A percentile compares a stretch with the other conserved stretches of the same genome.
Evolutionary conservation across 2,113 vertebrate species (phyloP).

Genomic region (Chaetodon trifascialis): DNA sequence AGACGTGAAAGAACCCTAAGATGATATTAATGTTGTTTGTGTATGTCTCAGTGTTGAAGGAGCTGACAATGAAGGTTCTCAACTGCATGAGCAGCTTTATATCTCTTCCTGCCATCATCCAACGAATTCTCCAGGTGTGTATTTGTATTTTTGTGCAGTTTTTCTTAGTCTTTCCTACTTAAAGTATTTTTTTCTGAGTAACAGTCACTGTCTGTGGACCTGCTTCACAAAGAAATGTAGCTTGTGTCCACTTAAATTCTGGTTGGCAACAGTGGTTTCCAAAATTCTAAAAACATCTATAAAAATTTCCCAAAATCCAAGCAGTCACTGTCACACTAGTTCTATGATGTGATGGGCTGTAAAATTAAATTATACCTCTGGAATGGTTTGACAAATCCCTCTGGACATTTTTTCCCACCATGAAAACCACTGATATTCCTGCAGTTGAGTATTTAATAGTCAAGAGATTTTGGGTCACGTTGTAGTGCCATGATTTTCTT

Average conservation of each 20-base stretch:
- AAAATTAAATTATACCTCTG: neutral
- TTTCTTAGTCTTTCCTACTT: neutral
- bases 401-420: neutral
- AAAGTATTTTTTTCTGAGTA: neutral
- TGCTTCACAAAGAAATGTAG: too few species aligned
- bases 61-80: conserved; percentile 95
- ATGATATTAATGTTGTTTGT: conserved; percentile 8
- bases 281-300: too few species aligned
- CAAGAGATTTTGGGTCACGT: too few species aligned
- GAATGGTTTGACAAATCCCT: neutral
- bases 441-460: too few species aligned
- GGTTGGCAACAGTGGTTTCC: neutral
- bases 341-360: neutral
- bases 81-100: conserved; percentile 97
- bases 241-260: neutral
- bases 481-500: too few species aligned
- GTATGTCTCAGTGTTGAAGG: conserved; percentile 89
- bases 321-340: neutral
- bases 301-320: too few species aligned
- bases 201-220: neutral
- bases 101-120: conserved; percentile 93
- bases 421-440: too few species aligned
- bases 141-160: neutral
- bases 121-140: conserved; percentile 92
- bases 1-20: too few species aligned